A percentile compares a stretch with the other conserved stretches of the same genome.
These are phyloP conservation scores for Sapajus apella DNA, from an alignment of 2,113 vertebrate species.

Conservation along the genomic window DNA sequence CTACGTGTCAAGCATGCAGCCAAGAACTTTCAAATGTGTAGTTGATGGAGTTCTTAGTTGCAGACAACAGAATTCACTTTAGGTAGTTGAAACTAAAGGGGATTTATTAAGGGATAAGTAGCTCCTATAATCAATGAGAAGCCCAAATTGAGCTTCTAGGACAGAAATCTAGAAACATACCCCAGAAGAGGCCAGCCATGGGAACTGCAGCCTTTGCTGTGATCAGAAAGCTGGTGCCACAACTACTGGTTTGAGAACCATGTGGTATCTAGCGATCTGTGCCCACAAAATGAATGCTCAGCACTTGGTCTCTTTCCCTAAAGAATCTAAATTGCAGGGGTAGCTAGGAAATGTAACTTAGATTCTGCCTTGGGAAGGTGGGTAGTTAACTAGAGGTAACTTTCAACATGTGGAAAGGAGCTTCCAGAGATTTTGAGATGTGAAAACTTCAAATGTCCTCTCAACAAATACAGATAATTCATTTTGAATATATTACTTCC, in stretches of 20 bases:
- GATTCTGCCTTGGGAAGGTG: not conserved
- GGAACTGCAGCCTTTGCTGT: not conserved
- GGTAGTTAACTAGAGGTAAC: not conserved
- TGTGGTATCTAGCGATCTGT: fast-evolving
- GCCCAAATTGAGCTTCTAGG: not conserved
- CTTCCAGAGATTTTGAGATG: not conserved
- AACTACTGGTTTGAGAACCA: not conserved
- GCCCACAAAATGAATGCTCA: not conserved
- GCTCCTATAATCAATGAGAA: not conserved
- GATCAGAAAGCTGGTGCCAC: not conserved
- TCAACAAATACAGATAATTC: not conserved
- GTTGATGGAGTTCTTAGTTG: not conserved
- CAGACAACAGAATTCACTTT: not conserved
- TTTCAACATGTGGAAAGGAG: not conserved
- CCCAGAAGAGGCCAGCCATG: not conserved
- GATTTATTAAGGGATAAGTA: not conserved
- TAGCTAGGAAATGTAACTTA: not conserved
- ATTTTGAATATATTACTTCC: not conserved
- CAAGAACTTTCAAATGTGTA: not conserved
- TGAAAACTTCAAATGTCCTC: not conserved
- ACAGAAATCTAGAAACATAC: not conserved
- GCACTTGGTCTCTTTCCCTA: not conserved
- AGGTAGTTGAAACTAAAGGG: not conserved
- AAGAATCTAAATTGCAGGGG: not conserved
- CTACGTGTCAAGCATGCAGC: not conserved